Conservation (phyloP, 2,113 vertebrate genomes). For the Aleadryas rufinucha region DNA sequence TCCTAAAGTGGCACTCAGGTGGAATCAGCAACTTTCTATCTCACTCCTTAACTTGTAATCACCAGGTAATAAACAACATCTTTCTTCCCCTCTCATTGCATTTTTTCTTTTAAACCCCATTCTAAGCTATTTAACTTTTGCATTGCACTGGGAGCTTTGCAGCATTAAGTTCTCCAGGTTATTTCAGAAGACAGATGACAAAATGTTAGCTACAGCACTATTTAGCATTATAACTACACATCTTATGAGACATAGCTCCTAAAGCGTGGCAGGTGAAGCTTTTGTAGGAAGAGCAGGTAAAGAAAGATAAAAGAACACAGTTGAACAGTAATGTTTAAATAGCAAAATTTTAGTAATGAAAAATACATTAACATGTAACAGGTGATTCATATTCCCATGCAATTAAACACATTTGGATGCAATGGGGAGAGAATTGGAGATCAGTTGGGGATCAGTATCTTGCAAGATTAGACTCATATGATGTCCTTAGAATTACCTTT, state of each 20-base stretch:
- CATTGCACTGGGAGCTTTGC: not conserved
- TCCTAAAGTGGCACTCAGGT: not conserved
- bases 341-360: not conserved
- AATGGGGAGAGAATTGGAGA: not conserved
- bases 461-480: not conserved
- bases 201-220: not conserved
- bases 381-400: not conserved
- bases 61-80: not conserved
- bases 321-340: not conserved
- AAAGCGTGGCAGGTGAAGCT: not conserved
- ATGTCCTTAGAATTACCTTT: not conserved
- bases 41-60: not conserved
- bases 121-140: not conserved
- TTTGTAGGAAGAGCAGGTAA: not conserved
- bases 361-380: not conserved
- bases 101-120: not conserved
- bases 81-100: not conserved
- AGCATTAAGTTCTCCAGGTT: not conserved
- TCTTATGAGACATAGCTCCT: not conserved
- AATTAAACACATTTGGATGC: not conserved
- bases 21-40: not conserved
- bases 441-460: not conserved
- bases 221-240: not conserved
- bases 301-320: not conserved
- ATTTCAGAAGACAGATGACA: not conserved